Evolutionary conservation across 1,140 invertebrate species (phyloP), one percentile per base, ranked within the genome.

Genomic region (Eubasilissa regina): DNA sequence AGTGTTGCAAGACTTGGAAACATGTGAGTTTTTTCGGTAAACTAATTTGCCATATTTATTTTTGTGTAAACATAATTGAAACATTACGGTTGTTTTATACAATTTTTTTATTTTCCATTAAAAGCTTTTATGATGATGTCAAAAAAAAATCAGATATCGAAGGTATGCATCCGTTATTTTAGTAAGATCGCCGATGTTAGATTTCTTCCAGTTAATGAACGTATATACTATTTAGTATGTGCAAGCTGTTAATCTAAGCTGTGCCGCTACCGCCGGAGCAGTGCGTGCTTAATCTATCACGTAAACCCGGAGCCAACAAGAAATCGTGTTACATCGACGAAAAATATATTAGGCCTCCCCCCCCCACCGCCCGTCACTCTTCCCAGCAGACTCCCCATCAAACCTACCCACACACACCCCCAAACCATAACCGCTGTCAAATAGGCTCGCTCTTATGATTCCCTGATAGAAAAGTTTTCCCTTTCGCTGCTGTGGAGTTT

Each of bases 241-340:
- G 53, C 53, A 60, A 35, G 25, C 47, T n/a, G 75, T 51, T 77
- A 66, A 77, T 77, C 60, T 77, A 53, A 53, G 44, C 64, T 43
- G 35, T 51, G 48, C 66, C 51, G 85, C 58, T 56, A 78, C 66
- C 60, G 13, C 19, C 21, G 13, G 60, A 56, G 74, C 25, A 6
- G 25, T 1, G 70, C 81, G 72, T 45, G 85, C 86, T 88, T 89
- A 89, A 89, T 89, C 89, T 87, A 88, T 89, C 89, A 89, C 89
- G 89, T 89, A 89, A 35, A 81, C 89, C 87, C 85, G 86, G 85
- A 87, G 86, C 86, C 87, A 86, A 86, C 88, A 87, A 88, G 88
- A 89, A 89, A 89, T 89, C 89, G 89, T 89, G 89, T 82, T 78
- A 82, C 78, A 82, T 82, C 88, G 89, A 89, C 89, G 89, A 89